Evolutionary conservation across 2,797 vertebrate species (phyloP), one percentile per base, ranked within the genome.

Genomic region (Acanthis flammea): DNA sequence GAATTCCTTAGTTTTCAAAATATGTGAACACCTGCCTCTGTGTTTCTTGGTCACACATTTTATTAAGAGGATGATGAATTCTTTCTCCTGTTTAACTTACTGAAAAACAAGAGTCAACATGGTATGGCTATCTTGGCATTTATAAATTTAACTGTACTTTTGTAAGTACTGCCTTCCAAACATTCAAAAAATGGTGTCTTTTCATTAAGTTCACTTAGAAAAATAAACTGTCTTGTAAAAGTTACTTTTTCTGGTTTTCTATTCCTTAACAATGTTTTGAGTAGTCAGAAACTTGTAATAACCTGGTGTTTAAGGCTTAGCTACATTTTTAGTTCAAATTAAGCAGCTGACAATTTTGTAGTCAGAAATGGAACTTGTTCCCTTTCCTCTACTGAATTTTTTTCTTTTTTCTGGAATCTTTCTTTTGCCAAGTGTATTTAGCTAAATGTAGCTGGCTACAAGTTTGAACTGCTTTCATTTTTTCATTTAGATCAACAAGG

Each of bases 61-160:
- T 86, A 80, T 48, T 93, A 86, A 67, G 45, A 92, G 77, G 78
- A 58, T 44, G 39, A 91, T 80, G 33, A 77, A 90, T 93, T 96
- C 88, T 95, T 91, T 90, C 85, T 95, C 75, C 63, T 66, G 66
- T 81, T 89, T 77, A 87, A 65, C 68, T 72, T 66, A 86, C 65
- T 91, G 88, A 95, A 92, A 97, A 94, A 91, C 41, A 77, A 50
- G 42, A 72, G 21, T 23, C 53, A 74, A 3, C 28, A 22, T 91
- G 86, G 54, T 88, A 91, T 51, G 68, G 47, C 10, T 19, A 74
- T 42, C 22, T 57, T 30, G 24, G 7, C 16, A 58, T 41, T 50
- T 81, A 41, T 28, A 61, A 47, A 68, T 82, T 72, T 58, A 19
- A 45, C 27, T 35, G 9, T 21, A 60, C n/a, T 57, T 91, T 78